phyloP scores from a whole-genome alignment of 1,140 invertebrate species.

The Penaeus indicus region DNA sequence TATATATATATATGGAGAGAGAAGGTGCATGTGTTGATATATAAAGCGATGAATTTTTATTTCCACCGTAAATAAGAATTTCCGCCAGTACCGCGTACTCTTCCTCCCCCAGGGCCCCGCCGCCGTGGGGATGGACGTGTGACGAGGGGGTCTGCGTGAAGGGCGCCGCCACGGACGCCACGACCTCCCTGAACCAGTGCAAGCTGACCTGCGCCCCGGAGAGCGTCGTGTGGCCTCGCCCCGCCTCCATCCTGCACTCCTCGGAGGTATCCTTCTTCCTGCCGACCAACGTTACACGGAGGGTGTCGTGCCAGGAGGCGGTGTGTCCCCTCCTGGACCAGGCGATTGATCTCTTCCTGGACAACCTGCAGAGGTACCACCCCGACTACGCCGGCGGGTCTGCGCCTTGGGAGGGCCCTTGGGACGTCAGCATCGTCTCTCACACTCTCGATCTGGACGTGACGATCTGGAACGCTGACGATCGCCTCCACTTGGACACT shows the following conservation, averaged over 20 bases:
- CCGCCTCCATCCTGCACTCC: conserved; percentile 72
- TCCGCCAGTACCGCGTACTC: not conserved
- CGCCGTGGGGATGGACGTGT: conserved; percentile 50
- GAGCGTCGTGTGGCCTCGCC: conserved; percentile 81
- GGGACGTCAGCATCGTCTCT: conserved; percentile 1
- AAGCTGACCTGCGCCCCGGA: conserved; percentile 67
- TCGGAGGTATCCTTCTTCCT: conserved; percentile 29
- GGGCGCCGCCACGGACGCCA: not conserved
- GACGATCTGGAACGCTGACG: not conserved
- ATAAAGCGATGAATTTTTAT: not conserved
- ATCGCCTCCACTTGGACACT: conserved; percentile 51
- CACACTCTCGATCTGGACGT: conserved; percentile 27
- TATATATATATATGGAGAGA: conserved; percentile 3
- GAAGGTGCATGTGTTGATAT: not conserved
- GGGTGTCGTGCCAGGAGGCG: not conserved
- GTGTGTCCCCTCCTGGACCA: conserved; percentile 29
- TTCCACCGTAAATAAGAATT: not conserved
- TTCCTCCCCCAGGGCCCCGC: conserved; percentile 18
- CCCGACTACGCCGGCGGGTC: conserved; percentile 17
- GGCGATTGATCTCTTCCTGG: conserved; percentile 31
- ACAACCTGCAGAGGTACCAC: conserved; percentile 47
- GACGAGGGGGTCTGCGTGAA: conserved; percentile 25
- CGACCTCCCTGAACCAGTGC: conserved; percentile 59
- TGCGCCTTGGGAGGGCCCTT: conserved; percentile 13
- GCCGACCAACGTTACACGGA: conserved; percentile 18